Evolutionary conservation across 2,888 invertebrate genomes (phyloP).

Genomic region (Drosophila neutralis): DNA sequence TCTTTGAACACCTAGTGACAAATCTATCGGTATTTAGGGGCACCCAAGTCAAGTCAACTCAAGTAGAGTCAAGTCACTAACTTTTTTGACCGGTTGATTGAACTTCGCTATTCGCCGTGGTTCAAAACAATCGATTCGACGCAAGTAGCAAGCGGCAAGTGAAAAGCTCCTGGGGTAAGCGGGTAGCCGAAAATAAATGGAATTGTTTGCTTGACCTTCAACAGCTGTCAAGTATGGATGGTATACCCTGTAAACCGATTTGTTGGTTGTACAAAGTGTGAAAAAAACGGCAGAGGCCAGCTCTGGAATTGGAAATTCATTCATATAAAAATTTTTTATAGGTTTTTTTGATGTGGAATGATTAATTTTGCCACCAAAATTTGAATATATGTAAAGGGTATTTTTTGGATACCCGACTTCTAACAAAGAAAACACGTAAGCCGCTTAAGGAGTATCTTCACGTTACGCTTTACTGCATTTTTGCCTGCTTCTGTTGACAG

Average conservation of each 20-base stretch:
- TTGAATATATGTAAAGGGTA: not conserved
- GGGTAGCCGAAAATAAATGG: conserved; percentile 60
- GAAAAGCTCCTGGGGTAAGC: conserved; percentile 30
- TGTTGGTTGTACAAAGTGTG: too few relatives aligned
- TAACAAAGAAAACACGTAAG: not conserved
- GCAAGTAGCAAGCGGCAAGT: conserved; percentile 19
- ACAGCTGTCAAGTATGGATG: conserved; percentile 39
- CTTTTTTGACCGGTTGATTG: conserved; percentile 66
- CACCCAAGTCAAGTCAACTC: conserved; percentile 25
- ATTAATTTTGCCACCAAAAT: not conserved
- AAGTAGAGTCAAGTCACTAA: conserved; percentile 39
- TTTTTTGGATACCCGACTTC: not conserved
- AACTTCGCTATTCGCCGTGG: conserved; percentile 49
- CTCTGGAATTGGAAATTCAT: not conserved
- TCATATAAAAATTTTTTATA: not conserved
- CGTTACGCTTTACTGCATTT: conserved; percentile 1
- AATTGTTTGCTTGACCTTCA: conserved; percentile 72
- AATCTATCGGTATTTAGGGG: conserved; percentile 58
- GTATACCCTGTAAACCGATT: conserved; percentile 25
- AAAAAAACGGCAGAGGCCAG: not conserved
- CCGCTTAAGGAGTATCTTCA: conserved; percentile 33
- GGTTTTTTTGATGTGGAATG: not conserved
- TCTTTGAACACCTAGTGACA: conserved; percentile 33
- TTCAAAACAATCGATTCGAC: conserved; percentile 64
- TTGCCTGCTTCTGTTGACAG: conserved; percentile 15